phyloP scores from a whole-genome alignment of 2,888 invertebrate genomes.

The Resseliella maxima region DNA sequence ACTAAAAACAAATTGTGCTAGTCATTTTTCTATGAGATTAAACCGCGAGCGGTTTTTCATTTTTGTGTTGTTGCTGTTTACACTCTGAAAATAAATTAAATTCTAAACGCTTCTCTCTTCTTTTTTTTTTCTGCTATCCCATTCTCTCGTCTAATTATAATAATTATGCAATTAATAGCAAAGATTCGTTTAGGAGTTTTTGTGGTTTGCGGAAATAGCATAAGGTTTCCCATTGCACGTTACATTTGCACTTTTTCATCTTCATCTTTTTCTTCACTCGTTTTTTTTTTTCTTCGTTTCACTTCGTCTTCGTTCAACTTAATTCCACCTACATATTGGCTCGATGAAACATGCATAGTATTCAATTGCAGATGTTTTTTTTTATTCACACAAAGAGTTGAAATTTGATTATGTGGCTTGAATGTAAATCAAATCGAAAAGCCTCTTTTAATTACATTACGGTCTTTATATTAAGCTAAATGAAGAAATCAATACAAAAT shows the following conservation, averaged over 20 bases:
- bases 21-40: constrained; percentile 12
- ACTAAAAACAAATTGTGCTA: background rate
- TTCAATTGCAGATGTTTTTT: constrained; percentile 1
- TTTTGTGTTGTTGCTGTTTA: background rate
- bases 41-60: background rate
- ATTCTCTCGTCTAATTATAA: constrained; percentile 1
- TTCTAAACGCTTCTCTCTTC: no score
- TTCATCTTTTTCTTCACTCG: background rate
- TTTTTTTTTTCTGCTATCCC: no score
- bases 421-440: background rate
- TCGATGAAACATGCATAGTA: background rate
- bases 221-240: background rate
- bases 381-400: background rate
- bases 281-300: background rate
- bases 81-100: background rate
- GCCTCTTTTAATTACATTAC: constrained; percentile 18
- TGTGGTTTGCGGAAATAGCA: constrained; percentile 26
- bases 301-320: background rate
- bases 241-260: constrained; percentile 2
- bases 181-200: background rate
- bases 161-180: background rate
- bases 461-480: background rate
- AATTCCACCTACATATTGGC: constrained; percentile 2
- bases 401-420: background rate
- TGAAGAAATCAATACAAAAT: constrained; percentile 9